Conservation (phyloP, 1,140 invertebrate genomes). For the Drosophila sulfurigaster region DNA sequence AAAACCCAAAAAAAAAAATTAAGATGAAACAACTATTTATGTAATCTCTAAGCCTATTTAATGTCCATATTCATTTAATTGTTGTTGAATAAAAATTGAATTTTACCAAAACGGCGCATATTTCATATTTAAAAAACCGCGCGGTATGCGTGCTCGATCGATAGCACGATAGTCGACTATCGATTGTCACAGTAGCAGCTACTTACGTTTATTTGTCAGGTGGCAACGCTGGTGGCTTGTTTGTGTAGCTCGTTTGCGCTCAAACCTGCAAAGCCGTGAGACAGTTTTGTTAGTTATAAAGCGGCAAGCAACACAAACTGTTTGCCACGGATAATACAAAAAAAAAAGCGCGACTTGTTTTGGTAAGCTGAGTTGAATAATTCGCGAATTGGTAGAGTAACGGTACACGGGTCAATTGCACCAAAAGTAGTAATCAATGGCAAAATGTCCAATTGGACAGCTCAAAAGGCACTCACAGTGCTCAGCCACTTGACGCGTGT, state of each 20-base stretch:
- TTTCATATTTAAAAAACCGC: constrained; percentile 13
- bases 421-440: constrained; percentile 26
- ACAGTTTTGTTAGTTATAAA: constrained; percentile 34
- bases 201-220: background rate
- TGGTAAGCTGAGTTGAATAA: constrained; percentile 26
- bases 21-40: constrained; percentile 68
- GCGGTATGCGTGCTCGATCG: constrained; percentile 18
- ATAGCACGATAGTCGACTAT: constrained; percentile 14
- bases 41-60: constrained; percentile 80
- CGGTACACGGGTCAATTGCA: constrained; percentile 39
- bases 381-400: constrained; percentile 9
- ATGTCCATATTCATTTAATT: constrained; percentile 81
- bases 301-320: constrained; percentile 30
- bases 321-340: constrained; percentile 1
- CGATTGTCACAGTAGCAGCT: constrained; percentile 6
- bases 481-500: constrained; percentile 38
- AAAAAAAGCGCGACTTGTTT: background rate
- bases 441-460: constrained; percentile 31
- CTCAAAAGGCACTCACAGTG: constrained; percentile 20
- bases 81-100: constrained; percentile 80
- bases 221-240: constrained; percentile 28
- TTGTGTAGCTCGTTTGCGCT: background rate
- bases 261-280: background rate
- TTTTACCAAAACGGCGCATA: constrained; percentile 55
- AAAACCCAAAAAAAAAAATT: background rate